Conservation (phyloP, 2,888 invertebrate species). For the Eurois occulta region DNA sequence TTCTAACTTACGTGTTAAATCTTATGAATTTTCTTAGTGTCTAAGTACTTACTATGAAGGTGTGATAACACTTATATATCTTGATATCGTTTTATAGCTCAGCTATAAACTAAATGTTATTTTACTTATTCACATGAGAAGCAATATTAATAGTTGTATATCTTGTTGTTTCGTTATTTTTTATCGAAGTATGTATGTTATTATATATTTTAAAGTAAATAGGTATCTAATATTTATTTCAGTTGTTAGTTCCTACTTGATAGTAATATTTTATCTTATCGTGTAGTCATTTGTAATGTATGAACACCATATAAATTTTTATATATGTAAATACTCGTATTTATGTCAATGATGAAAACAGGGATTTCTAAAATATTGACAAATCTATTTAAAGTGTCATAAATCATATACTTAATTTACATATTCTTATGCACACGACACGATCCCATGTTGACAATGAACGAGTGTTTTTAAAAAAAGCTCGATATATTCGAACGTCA, state of each 20-base stretch:
- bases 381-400: background rate
- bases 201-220: conserved; percentile 17
- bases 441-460: background rate
- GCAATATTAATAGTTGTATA: conserved; percentile 10
- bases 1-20: conserved; percentile 52
- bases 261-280: background rate
- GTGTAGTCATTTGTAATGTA: conserved; percentile 10
- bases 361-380: conserved; percentile 45
- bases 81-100: conserved; percentile 14
- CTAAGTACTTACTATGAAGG: conserved; percentile 48
- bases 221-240: background rate
- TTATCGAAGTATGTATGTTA: background rate
- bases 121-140: conserved; percentile 4
- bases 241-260: background rate
- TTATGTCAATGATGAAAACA: conserved; percentile 54
- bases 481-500: background rate
- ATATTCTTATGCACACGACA: conserved; percentile 5
- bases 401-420: background rate
- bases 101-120: conserved; percentile 5
- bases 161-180: background rate
- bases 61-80: conserved; percentile 23
- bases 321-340: background rate
- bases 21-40: conserved; percentile 69
- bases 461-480: background rate
- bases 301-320: conserved; percentile 33